Conservation (phyloP, 2,888 invertebrate species). For the Agapetus fuscipes region DNA sequence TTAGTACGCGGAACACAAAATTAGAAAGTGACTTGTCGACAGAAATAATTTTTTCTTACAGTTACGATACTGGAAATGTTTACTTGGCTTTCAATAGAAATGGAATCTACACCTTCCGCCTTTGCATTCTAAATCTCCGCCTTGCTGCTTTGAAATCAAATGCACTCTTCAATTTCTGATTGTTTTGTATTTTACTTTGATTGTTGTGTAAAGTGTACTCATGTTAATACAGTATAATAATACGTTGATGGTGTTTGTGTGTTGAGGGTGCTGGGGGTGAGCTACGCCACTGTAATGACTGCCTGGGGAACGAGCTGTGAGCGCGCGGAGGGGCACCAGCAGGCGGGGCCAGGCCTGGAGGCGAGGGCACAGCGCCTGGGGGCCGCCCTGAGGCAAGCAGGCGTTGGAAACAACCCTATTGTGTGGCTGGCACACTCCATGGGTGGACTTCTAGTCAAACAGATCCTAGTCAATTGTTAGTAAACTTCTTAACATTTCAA, state of each 20-base stretch:
- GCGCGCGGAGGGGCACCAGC: constrained; percentile 38
- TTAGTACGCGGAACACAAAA: too few relatives aligned
- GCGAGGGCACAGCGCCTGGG: constrained; percentile 58
- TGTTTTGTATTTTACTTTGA: too few relatives aligned
- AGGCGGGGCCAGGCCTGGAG: constrained; percentile 49
- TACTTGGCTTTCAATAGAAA: too few relatives aligned
- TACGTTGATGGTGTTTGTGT: neutral
- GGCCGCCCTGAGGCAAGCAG: constrained; percentile 58
- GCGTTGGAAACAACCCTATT: constrained; percentile 71
- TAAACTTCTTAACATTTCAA: constrained; percentile 11
- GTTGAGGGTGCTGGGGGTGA: constrained; percentile 66
- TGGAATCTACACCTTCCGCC: too few relatives aligned
- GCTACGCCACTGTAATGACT: constrained; percentile 78
- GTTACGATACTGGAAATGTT: too few relatives aligned
- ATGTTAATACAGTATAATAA: too few relatives aligned
- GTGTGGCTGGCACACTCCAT: constrained; percentile 94
- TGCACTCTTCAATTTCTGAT: too few relatives aligned
- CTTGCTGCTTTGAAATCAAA: too few relatives aligned
- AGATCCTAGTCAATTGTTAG: constrained; percentile 61
- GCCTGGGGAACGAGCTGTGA: constrained; percentile 67
- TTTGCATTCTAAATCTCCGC: too few relatives aligned
- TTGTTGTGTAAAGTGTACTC: too few relatives aligned
- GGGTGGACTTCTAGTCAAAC: constrained; percentile 89
- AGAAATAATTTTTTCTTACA: too few relatives aligned
- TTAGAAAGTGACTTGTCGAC: too few relatives aligned